A percentile compares a stretch with the other conserved stretches of the same genome.
Conservation (phyloP, 2,113 vertebrate species). For the Apaloderma vittatum region DNA sequence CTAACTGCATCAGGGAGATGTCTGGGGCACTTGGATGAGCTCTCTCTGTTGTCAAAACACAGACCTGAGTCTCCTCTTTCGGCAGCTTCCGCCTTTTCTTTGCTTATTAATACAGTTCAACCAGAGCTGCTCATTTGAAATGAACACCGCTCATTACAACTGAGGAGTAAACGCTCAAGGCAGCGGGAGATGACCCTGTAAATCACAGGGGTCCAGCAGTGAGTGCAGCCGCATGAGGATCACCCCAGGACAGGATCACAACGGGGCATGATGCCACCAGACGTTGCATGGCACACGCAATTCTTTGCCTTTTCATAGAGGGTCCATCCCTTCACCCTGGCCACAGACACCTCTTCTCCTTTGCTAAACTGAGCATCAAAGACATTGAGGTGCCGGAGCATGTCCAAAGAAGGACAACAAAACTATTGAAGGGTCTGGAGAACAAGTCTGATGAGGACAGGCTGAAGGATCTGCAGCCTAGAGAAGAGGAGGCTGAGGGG, state of each 20-base stretch:
- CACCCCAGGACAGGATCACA: background rate
- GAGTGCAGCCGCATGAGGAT: background rate
- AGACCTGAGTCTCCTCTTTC: background rate
- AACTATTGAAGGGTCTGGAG: too few relatives aligned
- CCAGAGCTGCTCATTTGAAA: background rate
- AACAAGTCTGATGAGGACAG: too few relatives aligned
- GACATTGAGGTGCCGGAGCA: too few relatives aligned
- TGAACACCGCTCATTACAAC: background rate
- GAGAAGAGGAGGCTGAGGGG: too few relatives aligned
- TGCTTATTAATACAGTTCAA: background rate
- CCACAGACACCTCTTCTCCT: background rate
- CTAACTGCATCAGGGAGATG: background rate
- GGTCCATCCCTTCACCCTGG: background rate
- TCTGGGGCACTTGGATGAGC: background rate
- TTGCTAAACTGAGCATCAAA: background rate
- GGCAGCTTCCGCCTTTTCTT: background rate
- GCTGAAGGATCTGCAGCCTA: too few relatives aligned
- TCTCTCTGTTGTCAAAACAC: background rate
- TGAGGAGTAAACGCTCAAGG: background rate
- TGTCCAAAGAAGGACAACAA: too few relatives aligned
- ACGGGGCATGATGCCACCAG: rapidly evolving
- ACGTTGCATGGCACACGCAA: rapidly evolving
- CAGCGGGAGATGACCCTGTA: background rate
- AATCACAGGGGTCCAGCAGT: background rate
- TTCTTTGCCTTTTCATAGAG: background rate